Evolutionary conservation across 2,797 vertebrate species (phyloP).

Genomic region (Vespertilio murinus): DNA sequence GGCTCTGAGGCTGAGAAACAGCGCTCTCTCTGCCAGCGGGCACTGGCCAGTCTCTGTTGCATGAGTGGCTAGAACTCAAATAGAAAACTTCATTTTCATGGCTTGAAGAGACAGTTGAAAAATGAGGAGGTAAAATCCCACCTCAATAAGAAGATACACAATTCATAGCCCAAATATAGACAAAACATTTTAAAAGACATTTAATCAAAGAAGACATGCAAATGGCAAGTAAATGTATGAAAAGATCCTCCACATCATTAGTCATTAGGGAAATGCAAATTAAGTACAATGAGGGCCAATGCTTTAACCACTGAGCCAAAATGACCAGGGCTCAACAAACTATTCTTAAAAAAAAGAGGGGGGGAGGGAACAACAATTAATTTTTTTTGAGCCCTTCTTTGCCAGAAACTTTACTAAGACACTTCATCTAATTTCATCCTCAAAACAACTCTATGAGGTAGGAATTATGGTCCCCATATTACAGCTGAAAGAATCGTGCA

Average conservation of each 20-base stretch:
- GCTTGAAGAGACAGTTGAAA: not conserved
- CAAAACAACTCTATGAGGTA: conserved; percentile 21
- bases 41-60: not conserved
- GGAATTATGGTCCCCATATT: conserved; percentile 19
- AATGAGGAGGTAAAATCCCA: not conserved
- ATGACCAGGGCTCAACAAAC: not conserved
- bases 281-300: not conserved
- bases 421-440: conserved; percentile 6
- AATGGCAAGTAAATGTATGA: not conserved
- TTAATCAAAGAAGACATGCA: not conserved
- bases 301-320: too few species aligned
- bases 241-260: not conserved
- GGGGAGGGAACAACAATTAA: not conserved
- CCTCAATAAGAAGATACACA: not conserved
- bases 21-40: not conserved
- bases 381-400: not conserved
- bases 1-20: not conserved
- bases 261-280: not conserved
- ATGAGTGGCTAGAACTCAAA: not conserved
- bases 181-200: not conserved
- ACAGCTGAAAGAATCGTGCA: not conserved
- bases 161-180: not conserved
- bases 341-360: not conserved
- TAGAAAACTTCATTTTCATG: not conserved
- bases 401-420: not conserved